Evolutionary conservation across 1,140 invertebrate genomes (phyloP), one percentile per base, ranked within the genome.

Genomic region (Psilanteris sp.): DNA sequence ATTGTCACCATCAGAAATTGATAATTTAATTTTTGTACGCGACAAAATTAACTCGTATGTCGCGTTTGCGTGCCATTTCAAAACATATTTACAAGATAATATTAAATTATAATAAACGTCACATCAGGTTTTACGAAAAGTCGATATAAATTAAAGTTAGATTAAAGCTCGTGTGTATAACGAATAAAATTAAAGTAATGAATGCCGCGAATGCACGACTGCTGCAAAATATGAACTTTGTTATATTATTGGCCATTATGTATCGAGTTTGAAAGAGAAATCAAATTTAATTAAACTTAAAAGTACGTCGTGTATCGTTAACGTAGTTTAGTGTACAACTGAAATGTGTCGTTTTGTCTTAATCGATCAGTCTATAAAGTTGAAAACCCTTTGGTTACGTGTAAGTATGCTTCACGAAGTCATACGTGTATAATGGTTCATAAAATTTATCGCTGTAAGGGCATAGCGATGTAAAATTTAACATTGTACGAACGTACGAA

Each of bases 261-360:
- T n/a, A n/a, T n/a, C n/a, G n/a, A n/a, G 48, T 36, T 26, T 39
- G 16, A 39, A 55, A 26, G 20, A 29, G 22, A 39, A 55, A 67
- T 67, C 50, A 55, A 67, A 67, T 67, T 55, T 67, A 67, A 67
- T 55, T 46, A 36, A 15, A 66, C 27, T 54, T 26, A 31, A 54
- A 66, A 54, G 61, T 54, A 41, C 61, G 34, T 39, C 57, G 46
- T 34, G 22, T 22, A 32, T n/a, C n/a, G 22, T 34, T 16, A 8
- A 46, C 8, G 1, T 4, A 14, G 11, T 54, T 54, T 54, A 44
- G 43, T 44, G 18, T 43, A 59, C 41, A 36, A 48, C 43, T 48
- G 11, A 20, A 54, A 46, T 16, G 62, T 46, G 39, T 37, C 22
- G 36, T 54, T 66, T 66, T 52, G 46, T 66, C 26, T 43, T 54